phyloP scores from a whole-genome alignment of 2,888 invertebrate species.

The Ptychoptera albimana region DNA sequence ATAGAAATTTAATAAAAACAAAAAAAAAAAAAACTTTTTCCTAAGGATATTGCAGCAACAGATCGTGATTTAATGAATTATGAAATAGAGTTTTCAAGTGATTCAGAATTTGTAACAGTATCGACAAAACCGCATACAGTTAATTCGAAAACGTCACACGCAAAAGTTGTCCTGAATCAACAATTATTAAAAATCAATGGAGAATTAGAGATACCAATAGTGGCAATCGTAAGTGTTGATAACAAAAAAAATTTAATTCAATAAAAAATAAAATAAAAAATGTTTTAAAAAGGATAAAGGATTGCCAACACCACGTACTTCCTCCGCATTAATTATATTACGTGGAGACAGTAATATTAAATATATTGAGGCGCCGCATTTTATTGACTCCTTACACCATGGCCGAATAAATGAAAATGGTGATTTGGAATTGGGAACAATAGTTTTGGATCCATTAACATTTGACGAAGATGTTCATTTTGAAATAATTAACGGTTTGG shows the following conservation, averaged over 20 bases:
- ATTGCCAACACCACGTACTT: constrained; percentile 10
- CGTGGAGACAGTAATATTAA: constrained; percentile 12
- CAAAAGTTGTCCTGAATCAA: constrained; percentile 12
- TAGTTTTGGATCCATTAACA: constrained; percentile 10
- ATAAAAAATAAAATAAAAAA: too few relatives aligned
- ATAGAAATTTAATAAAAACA: too few relatives aligned
- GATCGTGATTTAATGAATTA: constrained; percentile 16
- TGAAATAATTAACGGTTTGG: constrained; percentile 5
- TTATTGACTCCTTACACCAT: constrained; percentile 7
- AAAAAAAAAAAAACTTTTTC: too few relatives aligned
- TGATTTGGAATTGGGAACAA: constrained; percentile 6
- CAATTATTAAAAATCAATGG: constrained; percentile 12
- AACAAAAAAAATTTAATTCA: too few relatives aligned
- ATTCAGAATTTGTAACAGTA: constrained; percentile 10
- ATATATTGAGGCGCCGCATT: constrained; percentile 12
- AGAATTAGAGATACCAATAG: constrained; percentile 14
- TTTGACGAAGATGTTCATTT: constrained; percentile 12
- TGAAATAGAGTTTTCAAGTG: constrained; percentile 14
- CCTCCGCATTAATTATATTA: constrained; percentile 11
- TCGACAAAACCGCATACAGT: constrained; percentile 8
- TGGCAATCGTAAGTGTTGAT: constrained; percentile 12
- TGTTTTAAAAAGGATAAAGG: constrained; percentile 19
- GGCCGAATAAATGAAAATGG: constrained; percentile 7
- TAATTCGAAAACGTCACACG: constrained; percentile 13
- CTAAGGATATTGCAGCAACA: constrained; percentile 14